A percentile compares a stretch with the other conserved stretches of the same genome.
These are phyloP conservation scores for Lamellibrachia columna DNA, from an alignment of 2,888 invertebrate genomes.

Conservation along the genomic window DNA sequence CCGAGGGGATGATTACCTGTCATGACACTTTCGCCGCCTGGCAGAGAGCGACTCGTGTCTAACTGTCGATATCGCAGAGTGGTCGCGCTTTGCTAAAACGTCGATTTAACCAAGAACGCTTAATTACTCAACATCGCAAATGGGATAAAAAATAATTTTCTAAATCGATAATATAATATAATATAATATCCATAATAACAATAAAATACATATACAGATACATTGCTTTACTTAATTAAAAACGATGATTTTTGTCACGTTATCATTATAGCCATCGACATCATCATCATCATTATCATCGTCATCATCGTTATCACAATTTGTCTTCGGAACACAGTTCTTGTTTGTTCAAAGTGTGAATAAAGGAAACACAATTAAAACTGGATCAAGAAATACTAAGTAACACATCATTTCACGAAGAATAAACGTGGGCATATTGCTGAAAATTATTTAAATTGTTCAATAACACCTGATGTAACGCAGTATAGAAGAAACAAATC, in stretches of 20 bases:
- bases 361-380: neutral
- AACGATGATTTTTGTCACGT: neutral
- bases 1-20: neutral
- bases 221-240: neutral
- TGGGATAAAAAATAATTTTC: neutral
- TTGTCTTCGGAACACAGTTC: neutral
- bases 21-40: neutral
- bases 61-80: neutral
- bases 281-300: constrained; percentile 29
- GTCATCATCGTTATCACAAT: neutral
- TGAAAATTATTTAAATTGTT: neutral
- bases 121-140: neutral
- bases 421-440: neutral
- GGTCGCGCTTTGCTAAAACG: neutral
- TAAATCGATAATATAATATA: neutral
- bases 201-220: no score
- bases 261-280: constrained; percentile 26
- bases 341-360: neutral
- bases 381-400: neutral
- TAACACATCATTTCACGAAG: neutral
- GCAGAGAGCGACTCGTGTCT: neutral
- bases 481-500: neutral
- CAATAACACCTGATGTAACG: neutral
- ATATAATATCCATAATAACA: neutral
- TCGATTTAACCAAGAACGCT: neutral